Conservation (phyloP, 2,888 invertebrate genomes). For the Cataglyphis rosenhaueri region DNA sequence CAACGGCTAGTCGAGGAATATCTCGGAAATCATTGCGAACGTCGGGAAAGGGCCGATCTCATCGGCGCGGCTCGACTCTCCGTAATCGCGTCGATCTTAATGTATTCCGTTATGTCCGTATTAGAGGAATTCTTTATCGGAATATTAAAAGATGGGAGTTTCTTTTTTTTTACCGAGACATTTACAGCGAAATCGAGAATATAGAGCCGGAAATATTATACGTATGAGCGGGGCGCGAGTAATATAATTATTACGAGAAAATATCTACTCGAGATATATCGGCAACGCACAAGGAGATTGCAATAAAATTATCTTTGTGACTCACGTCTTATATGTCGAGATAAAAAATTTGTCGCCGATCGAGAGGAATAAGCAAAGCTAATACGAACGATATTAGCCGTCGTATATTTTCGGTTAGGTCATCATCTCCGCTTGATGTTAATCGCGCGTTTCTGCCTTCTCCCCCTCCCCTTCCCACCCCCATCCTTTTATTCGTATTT, state of each 20-base stretch:
- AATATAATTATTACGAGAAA: conserved; percentile 3
- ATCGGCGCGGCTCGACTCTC: not conserved
- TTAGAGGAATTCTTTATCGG: not conserved
- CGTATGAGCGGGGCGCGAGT: not conserved
- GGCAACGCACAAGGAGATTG: not conserved
- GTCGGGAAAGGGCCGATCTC: conserved; percentile 26
- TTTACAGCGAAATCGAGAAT: not conserved
- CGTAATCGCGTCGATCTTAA: conserved; percentile 2
- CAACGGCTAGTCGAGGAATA: conserved; percentile 58
- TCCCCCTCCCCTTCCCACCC: not conserved
- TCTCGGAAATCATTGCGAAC: conserved; percentile 47
- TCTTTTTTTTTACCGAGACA: not conserved
- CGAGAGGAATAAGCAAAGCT: conserved; percentile 14
- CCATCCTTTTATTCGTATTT: conserved; percentile 5
- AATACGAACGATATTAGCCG: conserved; percentile 19
- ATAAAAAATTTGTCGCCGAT: not conserved
- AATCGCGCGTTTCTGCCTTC: conserved; percentile 67
- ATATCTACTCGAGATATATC: not conserved
- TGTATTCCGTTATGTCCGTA: not conserved
- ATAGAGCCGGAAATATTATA: not conserved
- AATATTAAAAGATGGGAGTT: not conserved
- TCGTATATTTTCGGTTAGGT: conserved; percentile 34
- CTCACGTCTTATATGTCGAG: not conserved
- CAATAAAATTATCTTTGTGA: not conserved
- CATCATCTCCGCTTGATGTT: conserved; percentile 45